Evolutionary conservation across 1,140 invertebrate species (phyloP).

Genomic region (Phortica variegata): DNA sequence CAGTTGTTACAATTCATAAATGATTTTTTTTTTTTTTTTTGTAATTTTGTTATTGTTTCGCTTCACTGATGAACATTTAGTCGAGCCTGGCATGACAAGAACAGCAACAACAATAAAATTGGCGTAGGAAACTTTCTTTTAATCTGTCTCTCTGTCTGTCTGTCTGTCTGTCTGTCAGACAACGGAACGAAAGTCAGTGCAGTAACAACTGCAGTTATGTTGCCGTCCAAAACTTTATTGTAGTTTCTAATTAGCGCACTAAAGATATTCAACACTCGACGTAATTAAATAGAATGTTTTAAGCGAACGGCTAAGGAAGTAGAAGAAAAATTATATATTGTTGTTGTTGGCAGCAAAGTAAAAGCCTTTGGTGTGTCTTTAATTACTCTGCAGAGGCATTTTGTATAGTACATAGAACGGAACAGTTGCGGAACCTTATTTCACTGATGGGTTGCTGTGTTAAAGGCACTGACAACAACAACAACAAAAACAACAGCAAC

Average conservation of each 20-base stretch:
- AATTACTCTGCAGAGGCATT: constrained; percentile 33
- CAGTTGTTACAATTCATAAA: too few relatives aligned
- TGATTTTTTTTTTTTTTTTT: too few relatives aligned
- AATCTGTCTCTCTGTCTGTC: too few relatives aligned
- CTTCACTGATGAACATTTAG: too few relatives aligned
- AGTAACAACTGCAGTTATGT: constrained; percentile 18
- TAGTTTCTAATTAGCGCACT: constrained; percentile 41
- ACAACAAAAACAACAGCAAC: constrained; percentile 16
- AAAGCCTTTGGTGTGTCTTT: constrained; percentile 17
- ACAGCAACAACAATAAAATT: too few relatives aligned
- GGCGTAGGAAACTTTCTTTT: too few relatives aligned
- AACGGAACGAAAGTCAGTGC: too few relatives aligned
- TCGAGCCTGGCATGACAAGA: too few relatives aligned
- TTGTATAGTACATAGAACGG: constrained; percentile 32
- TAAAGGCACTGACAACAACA: neutral
- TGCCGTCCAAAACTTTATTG: constrained; percentile 36
- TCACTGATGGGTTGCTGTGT: constrained; percentile 11
- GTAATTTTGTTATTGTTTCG: too few relatives aligned
- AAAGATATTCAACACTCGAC: constrained; percentile 49
- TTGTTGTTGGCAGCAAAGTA: constrained; percentile 20
- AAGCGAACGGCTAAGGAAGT: constrained; percentile 16
- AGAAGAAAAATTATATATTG: neutral
- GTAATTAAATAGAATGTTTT: constrained; percentile 54
- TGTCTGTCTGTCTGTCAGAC: too few relatives aligned
- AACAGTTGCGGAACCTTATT: constrained; percentile 29